A percentile compares a stretch with the other conserved stretches of the same genome.
Evolutionary conservation across 2,888 invertebrate species (phyloP).

Genomic region (Ennomos quercinarius): DNA sequence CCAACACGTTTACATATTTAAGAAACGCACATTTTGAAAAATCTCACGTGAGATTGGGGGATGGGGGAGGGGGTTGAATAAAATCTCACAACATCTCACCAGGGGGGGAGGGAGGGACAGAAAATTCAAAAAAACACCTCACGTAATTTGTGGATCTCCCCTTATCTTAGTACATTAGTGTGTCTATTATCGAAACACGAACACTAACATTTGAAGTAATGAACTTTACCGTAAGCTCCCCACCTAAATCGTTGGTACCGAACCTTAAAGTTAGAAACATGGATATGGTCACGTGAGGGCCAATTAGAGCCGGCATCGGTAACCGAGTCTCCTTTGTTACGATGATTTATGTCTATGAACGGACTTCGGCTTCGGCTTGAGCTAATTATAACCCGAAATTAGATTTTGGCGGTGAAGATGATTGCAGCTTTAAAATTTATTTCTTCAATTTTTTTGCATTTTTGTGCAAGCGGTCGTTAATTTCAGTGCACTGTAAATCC

Average conservation of each 20-base stretch:
- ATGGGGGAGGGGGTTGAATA: too few relatives aligned
- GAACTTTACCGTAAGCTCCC: background rate
- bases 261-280: constrained; percentile 6
- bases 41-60: too few relatives aligned
- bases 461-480: constrained; percentile 9
- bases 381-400: constrained; percentile 42
- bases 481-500: too few relatives aligned
- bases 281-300: constrained; percentile 32
- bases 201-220: constrained; percentile 1
- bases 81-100: too few relatives aligned
- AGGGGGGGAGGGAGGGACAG: too few relatives aligned
- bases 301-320: constrained; percentile 66
- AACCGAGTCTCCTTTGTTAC: constrained; percentile 67
- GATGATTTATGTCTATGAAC: constrained; percentile 72
- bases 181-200: background rate
- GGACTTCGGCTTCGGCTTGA: constrained; percentile 33
- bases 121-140: too few relatives aligned
- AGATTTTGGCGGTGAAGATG: constrained; percentile 30
- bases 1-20: too few relatives aligned
- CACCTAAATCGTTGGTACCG: constrained; percentile 4
- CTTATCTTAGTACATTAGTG: background rate
- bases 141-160: too few relatives aligned
- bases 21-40: too few relatives aligned
- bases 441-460: background rate
- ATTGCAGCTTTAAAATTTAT: constrained; percentile 26